Evolutionary conservation across 2,113 vertebrate genomes (phyloP).

Genomic region (Ahaetulla prasina): DNA sequence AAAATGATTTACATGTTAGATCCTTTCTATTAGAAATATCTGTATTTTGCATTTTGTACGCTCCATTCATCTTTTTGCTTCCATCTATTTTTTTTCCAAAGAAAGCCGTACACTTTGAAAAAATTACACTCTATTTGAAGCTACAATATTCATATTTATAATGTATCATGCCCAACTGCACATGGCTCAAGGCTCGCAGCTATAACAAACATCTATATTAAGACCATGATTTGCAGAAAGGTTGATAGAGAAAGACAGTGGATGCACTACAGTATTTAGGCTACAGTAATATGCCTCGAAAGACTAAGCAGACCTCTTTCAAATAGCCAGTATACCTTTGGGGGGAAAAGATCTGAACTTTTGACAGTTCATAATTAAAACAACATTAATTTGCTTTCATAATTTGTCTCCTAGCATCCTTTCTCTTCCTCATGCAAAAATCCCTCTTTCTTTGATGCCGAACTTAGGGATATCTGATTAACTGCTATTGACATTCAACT

Average conservation of each 20-base stretch:
- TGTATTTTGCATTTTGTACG: neutral
- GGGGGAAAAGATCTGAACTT: neutral
- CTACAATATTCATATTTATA: neutral
- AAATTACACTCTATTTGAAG: neutral
- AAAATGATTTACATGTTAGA: neutral
- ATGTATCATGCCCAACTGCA: slow-evolving; percentile 19
- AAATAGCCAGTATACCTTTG: neutral
- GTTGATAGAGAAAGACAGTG: slow-evolving; percentile 3
- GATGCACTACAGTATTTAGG: slow-evolving; percentile 22
- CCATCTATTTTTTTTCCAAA: neutral
- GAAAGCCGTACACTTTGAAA: neutral
- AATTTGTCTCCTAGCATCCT: neutral
- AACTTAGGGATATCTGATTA: neutral
- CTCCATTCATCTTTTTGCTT: neutral
- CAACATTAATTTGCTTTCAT: neutral
- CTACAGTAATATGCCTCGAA: neutral
- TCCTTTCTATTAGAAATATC: neutral
- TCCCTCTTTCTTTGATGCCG: neutral
- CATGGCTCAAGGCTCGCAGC: slow-evolving; percentile 21
- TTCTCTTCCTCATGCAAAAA: neutral
- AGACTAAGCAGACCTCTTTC: neutral
- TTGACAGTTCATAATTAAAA: neutral
- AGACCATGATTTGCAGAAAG: slow-evolving; percentile 26
- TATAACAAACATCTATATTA: slow-evolving; percentile 38
- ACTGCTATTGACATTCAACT: neutral